phyloP scores from a whole-genome alignment of 2,113 vertebrate species.

The Leucosticte australis region DNA sequence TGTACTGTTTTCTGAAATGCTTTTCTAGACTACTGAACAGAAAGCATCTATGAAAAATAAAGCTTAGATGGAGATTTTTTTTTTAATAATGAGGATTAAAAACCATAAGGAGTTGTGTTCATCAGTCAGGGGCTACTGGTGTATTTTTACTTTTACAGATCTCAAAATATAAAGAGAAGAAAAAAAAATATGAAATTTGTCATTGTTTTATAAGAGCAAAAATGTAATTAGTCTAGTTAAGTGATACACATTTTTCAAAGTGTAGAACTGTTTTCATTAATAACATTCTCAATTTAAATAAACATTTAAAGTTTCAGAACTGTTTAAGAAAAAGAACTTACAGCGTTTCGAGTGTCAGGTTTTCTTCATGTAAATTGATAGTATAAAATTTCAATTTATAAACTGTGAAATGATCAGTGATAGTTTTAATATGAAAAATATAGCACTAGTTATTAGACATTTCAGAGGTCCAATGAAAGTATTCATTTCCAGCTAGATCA shows the following conservation, averaged over 20 bases:
- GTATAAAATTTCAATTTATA: slow-evolving; percentile 39
- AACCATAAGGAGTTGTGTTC: neutral
- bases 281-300: slow-evolving; percentile 31
- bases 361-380: slow-evolving; percentile 33
- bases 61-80: neutral
- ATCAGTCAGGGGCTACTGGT: neutral
- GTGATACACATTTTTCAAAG: neutral
- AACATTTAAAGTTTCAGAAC: neutral
- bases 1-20: neutral
- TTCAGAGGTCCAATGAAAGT: slow-evolving; percentile 24
- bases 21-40: neutral
- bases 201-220: slow-evolving; percentile 9
- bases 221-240: neutral
- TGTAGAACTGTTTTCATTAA: slow-evolving; percentile 35
- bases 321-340: neutral
- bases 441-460: slow-evolving; percentile 17
- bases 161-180: neutral
- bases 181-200: neutral
- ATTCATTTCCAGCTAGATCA: slow-evolving; percentile 59
- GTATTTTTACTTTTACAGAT: neutral
- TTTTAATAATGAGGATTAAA: neutral
- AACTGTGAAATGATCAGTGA: slow-evolving; percentile 41
- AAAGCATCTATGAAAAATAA: neutral
- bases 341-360: neutral
- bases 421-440: slow-evolving; percentile 42